Base-by-base conservation (phyloP, 2,113 vertebrate species). In the Edolisoma coerulescens region DNA sequence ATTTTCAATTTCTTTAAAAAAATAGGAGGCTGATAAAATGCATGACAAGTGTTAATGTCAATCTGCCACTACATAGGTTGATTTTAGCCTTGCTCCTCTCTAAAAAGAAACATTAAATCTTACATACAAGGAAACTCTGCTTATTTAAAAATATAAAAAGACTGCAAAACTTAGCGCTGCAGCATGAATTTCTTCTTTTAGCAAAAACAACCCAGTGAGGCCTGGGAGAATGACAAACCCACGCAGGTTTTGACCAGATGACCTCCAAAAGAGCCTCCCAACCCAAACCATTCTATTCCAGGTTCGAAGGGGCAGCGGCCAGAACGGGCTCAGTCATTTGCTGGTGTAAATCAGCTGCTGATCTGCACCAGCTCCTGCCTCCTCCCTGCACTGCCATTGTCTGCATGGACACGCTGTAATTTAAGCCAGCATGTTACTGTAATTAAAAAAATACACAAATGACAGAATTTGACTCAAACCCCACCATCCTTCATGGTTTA, bases 401-500 rank as follows among this genome's bases (percentile, higher is more conserved):
- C 84, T 30, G 54, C 75, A n/a, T 45, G 78, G 41, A 78, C 70
- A 92, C 59, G 44, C 73, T 84, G 86, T 96, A 96, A 97, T 84
- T 95, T 75, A 88, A 96, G 61, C 78, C 92, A 82, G 74, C 81
- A 91, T 94, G 96, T 93, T 74, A 89, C 88, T 80, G 79, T 93
- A 96, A 94, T 97, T 95, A 96, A 96, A 96, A 92, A 98, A 97
- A 97, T 91, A 92, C 80, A 95, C 88, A 91, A 95, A 87, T 53
- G 70, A 89, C 96, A 93, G 80, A 92, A 95, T 96, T 87, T 76
- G 89, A 96, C 84, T 97, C 95, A 73, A 92, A 94, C 49, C 81
- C 87, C 83, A 28, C 81, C 81, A 74, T 92, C 95, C 96, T 96
- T 95, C 95, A 53, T 84, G 89, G 93, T 94, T 97, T 97, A 77